Evolutionary conservation across 2,113 vertebrate species (phyloP), one percentile per base, ranked within the genome.

Genomic region (Tichodroma muraria): DNA sequence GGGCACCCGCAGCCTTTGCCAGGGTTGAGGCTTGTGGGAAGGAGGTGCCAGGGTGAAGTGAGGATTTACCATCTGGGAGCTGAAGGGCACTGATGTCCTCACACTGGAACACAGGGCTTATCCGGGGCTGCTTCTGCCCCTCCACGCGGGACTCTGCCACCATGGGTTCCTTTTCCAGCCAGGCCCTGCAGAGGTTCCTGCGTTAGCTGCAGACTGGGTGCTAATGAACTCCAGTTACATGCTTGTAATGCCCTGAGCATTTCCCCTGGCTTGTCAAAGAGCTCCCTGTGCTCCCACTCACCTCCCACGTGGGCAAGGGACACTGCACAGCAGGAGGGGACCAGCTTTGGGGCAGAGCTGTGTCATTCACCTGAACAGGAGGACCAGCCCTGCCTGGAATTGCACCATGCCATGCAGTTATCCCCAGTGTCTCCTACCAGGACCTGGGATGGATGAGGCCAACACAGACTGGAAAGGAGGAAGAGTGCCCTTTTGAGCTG

Each of bases 1-100:
- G 93, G 93, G 94, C 88, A 93, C 65, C n/a, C 45, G 0, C 88
- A 85, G 90, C 75, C 93, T 82, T 84, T 96, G 75, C 85, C 93
- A 93, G 42, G 88, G 54, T 50, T 82, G 92, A 57, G 49, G 64
- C 45, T 81, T 68, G 77, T 35, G 49, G 37, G 87, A 95, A 95
- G 89, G 85, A 70, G 78, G 71, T 77, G 88, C 83, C 94, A 82
- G 66, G 79, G 37, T 6, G 50, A 69, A 79, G 65, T 3, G 1
- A 37, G 17, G 38, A 89, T 95, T 83, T 90, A 33, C 59, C 66
- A 17, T 9, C 20, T 61, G 63, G 14, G 40, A 83, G 54, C 37
- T 40, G 30, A 49, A 33, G 54, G 44, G 10, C 49, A 15, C 14
- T 17, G 23, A 31, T 35, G 9, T 19, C 79, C 44, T 54, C 35